Evolutionary conservation across 2,888 invertebrate species (phyloP).

Genomic region (Tanaodytes sp.): DNA sequence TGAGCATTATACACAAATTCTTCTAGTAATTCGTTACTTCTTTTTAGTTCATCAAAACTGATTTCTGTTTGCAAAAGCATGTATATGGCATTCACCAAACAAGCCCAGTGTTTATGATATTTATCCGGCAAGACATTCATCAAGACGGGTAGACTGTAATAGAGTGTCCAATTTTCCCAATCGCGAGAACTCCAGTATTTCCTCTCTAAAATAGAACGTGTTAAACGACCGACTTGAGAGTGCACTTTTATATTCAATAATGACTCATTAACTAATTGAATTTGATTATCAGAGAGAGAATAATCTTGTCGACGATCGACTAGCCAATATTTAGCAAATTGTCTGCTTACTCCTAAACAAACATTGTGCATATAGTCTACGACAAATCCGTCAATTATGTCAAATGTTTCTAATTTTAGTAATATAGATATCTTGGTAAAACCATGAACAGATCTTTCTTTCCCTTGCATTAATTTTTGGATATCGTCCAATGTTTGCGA

Average conservation of each 20-base stretch:
- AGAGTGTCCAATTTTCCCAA: constrained; percentile 18
- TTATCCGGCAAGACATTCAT: background rate
- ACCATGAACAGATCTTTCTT: constrained; percentile 4
- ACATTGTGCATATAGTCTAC: constrained; percentile 44
- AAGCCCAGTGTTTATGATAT: constrained; percentile 1
- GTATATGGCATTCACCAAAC: too few relatives aligned
- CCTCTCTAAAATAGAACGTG: background rate
- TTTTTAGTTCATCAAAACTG: background rate
- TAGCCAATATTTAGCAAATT: constrained; percentile 13
- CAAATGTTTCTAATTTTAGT: constrained; percentile 7
- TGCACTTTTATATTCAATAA: constrained; percentile 7
- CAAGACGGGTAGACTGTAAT: constrained; percentile 10
- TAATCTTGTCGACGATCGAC: background rate
- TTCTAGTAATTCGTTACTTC: background rate
- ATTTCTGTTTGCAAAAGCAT: background rate
- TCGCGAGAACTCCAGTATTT: constrained; percentile 21
- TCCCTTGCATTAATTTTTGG: too few relatives aligned
- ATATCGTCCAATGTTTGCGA: background rate
- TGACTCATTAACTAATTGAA: background rate
- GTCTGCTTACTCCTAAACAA: constrained; percentile 22
- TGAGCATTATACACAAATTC: constrained; percentile 4
- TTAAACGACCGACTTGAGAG: constrained; percentile 12
- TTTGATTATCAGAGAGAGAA: background rate
- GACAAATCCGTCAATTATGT: constrained; percentile 36
- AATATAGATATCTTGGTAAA: constrained; percentile 19